Conservation (phyloP, 1,140 invertebrate species). For the Contarinia nasturtii region DNA sequence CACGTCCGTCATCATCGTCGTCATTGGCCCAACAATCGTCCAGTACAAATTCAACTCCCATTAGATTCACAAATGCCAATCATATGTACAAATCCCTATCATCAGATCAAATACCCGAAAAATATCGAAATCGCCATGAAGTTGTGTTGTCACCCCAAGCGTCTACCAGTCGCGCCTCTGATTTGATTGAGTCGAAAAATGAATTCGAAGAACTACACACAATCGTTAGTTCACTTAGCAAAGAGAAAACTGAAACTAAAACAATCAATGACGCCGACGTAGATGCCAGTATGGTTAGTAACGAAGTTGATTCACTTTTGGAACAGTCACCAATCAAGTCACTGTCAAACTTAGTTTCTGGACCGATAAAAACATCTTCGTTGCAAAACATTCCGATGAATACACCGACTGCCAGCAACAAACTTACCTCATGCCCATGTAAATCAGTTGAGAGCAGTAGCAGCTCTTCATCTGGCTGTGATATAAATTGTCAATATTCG, state of each 20-base stretch:
- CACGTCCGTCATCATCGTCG: slow-evolving; percentile 3
- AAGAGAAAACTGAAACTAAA: not conserved
- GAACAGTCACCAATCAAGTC: slow-evolving; percentile 39
- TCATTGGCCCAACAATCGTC: not conserved
- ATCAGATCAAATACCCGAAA: too few species aligned
- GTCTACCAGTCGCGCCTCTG: not conserved
- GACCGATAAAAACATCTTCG: slow-evolving; percentile 28
- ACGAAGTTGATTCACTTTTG: slow-evolving; percentile 20
- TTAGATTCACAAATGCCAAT: not conserved
- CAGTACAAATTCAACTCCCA: not conserved
- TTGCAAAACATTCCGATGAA: slow-evolving; percentile 22
- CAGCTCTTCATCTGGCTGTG: slow-evolving; percentile 1
- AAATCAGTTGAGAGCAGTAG: slow-evolving; percentile 12
- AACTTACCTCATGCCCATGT: slow-evolving; percentile 25
- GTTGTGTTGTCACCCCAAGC: not conserved
- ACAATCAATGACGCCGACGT: not conserved
- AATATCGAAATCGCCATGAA: not conserved
- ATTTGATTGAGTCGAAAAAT: not conserved
- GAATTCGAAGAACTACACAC: not conserved
- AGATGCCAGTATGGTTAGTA: slow-evolving; percentile 14
- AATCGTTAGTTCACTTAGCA: not conserved
- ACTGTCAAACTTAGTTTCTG: slow-evolving; percentile 36
- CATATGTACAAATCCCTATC: not conserved
- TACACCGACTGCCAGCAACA: slow-evolving; percentile 6
- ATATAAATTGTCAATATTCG: not conserved